Base-by-base conservation (phyloP, 92 coral and sea anemone species). In the Heteractis magnifica region DNA sequence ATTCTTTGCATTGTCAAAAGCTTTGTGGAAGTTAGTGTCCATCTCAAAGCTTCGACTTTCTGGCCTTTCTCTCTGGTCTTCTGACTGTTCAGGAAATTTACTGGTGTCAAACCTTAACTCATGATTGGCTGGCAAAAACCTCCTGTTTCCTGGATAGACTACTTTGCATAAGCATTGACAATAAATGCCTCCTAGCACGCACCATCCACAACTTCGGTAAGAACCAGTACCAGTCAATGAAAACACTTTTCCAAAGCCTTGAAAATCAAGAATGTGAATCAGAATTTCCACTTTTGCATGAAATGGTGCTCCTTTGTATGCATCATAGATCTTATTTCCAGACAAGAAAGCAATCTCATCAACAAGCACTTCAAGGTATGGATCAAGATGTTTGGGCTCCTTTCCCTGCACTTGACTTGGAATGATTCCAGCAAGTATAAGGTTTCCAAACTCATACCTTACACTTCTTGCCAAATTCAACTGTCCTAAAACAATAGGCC, bases 191-290 rank as follows among this genome's bases (percentile, higher is more conserved):
- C 65, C 81, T 1, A 14, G 78, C 82, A 86, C 5, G 56, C 86
- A 81, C 89, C 89, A 81, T 51, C 12, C 86, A 81, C 86, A 81
- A 0, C 82, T 56, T 81, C 89, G 19, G 71, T 81, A 77, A 3
- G 90, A 83, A 0, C 82, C 84, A 78, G 90, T 88, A 0, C 62
- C 87, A 11, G 84, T 83, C 13, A 83, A 23, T 19, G 49, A 49
- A 65, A 88, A 83, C 10, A 87, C 71, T 51, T 87, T 82, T 1
- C 89, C 89, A 21, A 88, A 20, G 0, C 88, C 91, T 76, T 71
- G 91, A 21, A 78, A 88, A 53, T 88, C 88, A 41, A 86, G 92
- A 10, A 86, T 70, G 65, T 82, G 53, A 5, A 82, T 55, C 79
- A 90, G 12, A 8, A 90, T 18, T 13, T 78, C 85, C 19, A 83